Base-by-base conservation (phyloP, 2,888 invertebrate genomes). In the Nemurella pictetii region DNA sequence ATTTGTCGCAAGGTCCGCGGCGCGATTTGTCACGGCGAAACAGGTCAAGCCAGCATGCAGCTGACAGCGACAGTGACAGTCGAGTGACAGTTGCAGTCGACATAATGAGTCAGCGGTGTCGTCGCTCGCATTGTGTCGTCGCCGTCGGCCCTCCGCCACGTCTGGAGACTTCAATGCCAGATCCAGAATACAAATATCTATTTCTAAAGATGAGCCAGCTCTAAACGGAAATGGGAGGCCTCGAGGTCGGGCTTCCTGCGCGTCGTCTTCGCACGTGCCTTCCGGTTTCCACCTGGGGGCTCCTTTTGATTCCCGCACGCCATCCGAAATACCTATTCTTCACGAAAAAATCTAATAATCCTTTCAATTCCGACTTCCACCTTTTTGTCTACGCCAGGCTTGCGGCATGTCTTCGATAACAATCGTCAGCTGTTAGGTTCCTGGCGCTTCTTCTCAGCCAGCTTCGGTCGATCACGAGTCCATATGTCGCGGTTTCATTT, bases 231-330 rank as follows among this genome's bases (percentile, higher is more conserved):
- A 26, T 30, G 80, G 80, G 80, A 80, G 80, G 30, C 26, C 20
- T 80, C 26, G 35, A 80, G 80, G 80, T 35, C 26, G 36, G 26
- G 35, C 80, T 80, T 80, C 80, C 80, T 32, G 26, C 35, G 15
- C 35, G 75, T 73, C 32, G 32, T 30, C 78, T 29, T 26, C 29
- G 80, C 80, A 80, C 80, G 80, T 80, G 80, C 80, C 35, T 80
- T 80, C 80, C 80, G 80, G 35, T 80, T 15, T 35, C 80, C 30
- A 35, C 27, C 78, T 78, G 78, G 75, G 25, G 55, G 55, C 55
- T 20, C 55, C 55, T 55, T 55, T 55, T 55, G 55, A 55, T 55
- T 55, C 3, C 55, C 9, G 55, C 55, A 55, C 55, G 55, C 15
- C 55, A 55, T 55, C 55, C 1, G 55, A 55, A 55, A 55, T 55